Base-by-base conservation (phyloP, 1,140 invertebrate species). In the Drosophila murphyi region DNA sequence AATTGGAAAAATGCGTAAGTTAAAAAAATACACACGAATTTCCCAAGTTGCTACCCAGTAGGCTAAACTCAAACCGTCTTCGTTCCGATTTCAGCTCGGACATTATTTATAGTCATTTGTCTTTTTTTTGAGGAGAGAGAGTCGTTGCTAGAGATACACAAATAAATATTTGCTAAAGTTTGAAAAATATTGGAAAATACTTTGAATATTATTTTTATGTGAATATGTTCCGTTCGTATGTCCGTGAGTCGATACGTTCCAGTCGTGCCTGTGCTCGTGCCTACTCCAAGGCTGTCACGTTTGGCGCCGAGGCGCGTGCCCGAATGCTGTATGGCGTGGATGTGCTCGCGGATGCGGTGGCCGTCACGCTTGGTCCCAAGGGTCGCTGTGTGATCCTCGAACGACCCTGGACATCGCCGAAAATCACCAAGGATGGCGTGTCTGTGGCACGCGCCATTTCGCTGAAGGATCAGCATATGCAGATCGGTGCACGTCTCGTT, bases 311-410 rank as follows among this genome's bases (percentile, higher is more conserved):
- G 93, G 98, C 99, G 29, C 94, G 99, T 90, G 97, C 97, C 32
- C 93, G 97, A 48, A 99, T 99, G 98, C 94, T 99, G 10, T 96
- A 98, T 90, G 99, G 99, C 59, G 98, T 99, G 4, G 98, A 99
- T 93, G 95, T 99, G 20, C 94, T 99, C n/a, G 97, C 99, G 48
- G 98, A 99, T 95, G 98, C 98, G 32, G 99, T 99, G 8, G 98
- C 99, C 4, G 98, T 99, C 10, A 99, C 99, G n/a, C 99, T 99
- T 98, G 99, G 99, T 45, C 99, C 99, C 55, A 99, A 99, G 95
- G 99, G 99, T 43, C 95, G 99, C 78, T 99, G 99, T 93, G 99
- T 99, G 2, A 99, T 99, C 78, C 94, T 99, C 72, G 99, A 99
- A 93, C 98, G 99, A 92, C 98, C 97, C 7, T 99, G 98, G 98